These are phyloP conservation scores for Plebejus melissa DNA, from an alignment of 2,888 invertebrate species.

Conservation along the genomic window DNA sequence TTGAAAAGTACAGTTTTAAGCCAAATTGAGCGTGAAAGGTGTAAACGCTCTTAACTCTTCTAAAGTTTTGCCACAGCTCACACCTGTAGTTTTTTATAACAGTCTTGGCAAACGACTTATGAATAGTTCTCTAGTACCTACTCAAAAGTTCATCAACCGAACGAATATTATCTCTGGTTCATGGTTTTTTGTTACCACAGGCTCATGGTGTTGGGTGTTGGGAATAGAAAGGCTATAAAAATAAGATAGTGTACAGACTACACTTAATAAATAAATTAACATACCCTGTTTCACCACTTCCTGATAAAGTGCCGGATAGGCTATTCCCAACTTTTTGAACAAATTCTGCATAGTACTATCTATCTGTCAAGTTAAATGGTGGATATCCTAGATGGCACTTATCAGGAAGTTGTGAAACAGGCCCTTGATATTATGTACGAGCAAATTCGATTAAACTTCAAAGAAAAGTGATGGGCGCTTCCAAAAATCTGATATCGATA, in stretches of 20 bases:
- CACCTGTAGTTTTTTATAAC: neutral
- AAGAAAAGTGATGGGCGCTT: neutral
- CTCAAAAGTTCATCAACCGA: slow-evolving; percentile 24
- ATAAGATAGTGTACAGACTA: slow-evolving; percentile 17
- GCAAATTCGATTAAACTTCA: neutral
- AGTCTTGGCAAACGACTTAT: neutral
- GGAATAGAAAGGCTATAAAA: slow-evolving; percentile 31
- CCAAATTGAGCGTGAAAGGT: too few species aligned
- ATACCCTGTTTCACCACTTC: too few species aligned
- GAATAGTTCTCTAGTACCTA: slow-evolving; percentile 20
- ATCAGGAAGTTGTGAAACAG: too few species aligned
- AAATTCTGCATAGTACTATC: too few species aligned
- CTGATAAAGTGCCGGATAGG: too few species aligned
- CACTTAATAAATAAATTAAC: too few species aligned
- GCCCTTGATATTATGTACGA: too few species aligned
- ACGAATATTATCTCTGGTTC: slow-evolving; percentile 17
- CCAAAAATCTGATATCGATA: neutral
- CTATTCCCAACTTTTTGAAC: too few species aligned
- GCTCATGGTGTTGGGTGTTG: slow-evolving; percentile 16
- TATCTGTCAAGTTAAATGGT: too few species aligned
- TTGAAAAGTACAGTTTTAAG: too few species aligned
- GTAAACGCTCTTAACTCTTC: too few species aligned
- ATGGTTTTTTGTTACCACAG: slow-evolving; percentile 19
- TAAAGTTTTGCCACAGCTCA: neutral
- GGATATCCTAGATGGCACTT: too few species aligned